phyloP scores from a whole-genome alignment of 2,888 invertebrate species.

The Atethmia centrago region DNA sequence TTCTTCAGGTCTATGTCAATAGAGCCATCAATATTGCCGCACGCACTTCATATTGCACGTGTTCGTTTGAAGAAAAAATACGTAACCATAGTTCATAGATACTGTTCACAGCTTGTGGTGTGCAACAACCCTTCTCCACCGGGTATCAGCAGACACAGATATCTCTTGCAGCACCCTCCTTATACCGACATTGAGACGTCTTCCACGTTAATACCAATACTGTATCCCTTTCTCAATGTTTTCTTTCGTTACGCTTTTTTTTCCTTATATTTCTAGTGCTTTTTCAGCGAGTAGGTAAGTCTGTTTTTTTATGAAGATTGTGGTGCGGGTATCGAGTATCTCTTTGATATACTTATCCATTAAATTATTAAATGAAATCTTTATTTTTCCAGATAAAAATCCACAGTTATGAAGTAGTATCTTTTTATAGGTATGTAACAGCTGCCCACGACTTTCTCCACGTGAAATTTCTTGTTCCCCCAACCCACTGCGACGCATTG shows the following conservation, averaged over 20 bases:
- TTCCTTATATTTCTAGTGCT: slow-evolving; percentile 18
- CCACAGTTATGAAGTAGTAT: too few relatives aligned
- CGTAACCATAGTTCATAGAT: neutral
- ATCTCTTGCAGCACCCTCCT: slow-evolving; percentile 73
- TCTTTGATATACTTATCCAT: too few relatives aligned
- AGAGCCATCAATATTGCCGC: too few relatives aligned
- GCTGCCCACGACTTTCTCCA: too few relatives aligned
- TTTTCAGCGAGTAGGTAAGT: slow-evolving; percentile 13
- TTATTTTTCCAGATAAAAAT: too few relatives aligned
- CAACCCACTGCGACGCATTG: too few relatives aligned
- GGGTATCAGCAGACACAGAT: slow-evolving; percentile 76
- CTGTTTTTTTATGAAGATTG: slow-evolving; percentile 17
- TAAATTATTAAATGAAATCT: too few relatives aligned
- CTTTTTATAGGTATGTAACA: too few relatives aligned
- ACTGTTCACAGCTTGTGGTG: slow-evolving; percentile 56
- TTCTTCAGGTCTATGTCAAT: too few relatives aligned
- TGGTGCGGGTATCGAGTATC: neutral
- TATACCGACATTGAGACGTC: slow-evolving; percentile 82
- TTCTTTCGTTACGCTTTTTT: slow-evolving; percentile 30
- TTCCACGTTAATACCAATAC: slow-evolving; percentile 74
- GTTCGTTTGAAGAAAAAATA: neutral
- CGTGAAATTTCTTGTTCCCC: too few relatives aligned
- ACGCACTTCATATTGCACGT: too few relatives aligned
- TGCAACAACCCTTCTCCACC: slow-evolving; percentile 47
- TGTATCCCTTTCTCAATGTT: slow-evolving; percentile 49